These are phyloP conservation scores for Anguilla marmorata DNA, from an alignment of 2,797 vertebrate species.

Conservation along the genomic window DNA sequence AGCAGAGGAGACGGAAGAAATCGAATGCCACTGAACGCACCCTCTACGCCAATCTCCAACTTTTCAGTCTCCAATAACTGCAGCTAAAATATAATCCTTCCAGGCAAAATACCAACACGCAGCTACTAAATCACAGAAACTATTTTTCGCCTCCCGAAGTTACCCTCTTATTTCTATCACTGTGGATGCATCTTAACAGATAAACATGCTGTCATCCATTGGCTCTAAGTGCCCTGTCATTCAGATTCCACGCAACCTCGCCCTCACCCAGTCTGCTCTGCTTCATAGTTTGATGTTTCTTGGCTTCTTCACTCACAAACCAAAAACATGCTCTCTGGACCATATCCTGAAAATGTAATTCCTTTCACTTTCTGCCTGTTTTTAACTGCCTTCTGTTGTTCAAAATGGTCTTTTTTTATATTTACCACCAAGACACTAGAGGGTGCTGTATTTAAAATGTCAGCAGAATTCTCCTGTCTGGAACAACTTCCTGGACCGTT, in stretches of 20 bases:
- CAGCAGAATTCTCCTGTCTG: not conserved
- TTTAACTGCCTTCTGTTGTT: not conserved
- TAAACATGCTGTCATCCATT: too few relatives aligned
- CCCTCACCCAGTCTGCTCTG: too few relatives aligned
- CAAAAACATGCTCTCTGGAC: not conserved
- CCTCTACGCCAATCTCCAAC: too few relatives aligned
- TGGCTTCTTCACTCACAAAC: not conserved
- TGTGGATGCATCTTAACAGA: too few relatives aligned
- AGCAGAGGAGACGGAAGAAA: not conserved
- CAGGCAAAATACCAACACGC: too few relatives aligned
- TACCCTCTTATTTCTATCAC: too few relatives aligned
- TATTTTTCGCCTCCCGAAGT: too few relatives aligned
- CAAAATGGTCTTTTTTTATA: not conserved
- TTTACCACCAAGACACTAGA: not conserved
- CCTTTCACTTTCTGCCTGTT: not conserved
- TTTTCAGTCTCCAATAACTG: too few relatives aligned
- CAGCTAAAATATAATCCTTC: too few relatives aligned
- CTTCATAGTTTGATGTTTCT: not conserved
- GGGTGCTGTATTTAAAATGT: not conserved
- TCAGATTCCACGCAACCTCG: too few relatives aligned
- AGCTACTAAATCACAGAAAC: too few relatives aligned
- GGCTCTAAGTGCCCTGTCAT: too few relatives aligned
- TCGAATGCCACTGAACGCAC: not conserved
- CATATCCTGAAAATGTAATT: not conserved
- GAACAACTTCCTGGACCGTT: not conserved